Base-by-base conservation (phyloP, 1,140 invertebrate species). In the Musca vetustissima region DNA sequence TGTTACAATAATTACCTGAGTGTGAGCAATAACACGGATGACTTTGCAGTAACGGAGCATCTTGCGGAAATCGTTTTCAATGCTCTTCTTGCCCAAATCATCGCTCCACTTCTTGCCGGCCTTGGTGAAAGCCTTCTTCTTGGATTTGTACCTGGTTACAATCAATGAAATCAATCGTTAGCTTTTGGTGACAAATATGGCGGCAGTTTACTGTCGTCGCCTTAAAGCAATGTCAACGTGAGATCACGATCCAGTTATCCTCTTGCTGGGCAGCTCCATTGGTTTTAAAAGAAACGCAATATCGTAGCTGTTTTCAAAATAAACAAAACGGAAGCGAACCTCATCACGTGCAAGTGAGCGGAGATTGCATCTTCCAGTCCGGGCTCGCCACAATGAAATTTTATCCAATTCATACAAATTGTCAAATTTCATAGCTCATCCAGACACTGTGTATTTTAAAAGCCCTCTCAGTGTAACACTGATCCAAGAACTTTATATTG, bases 111-210 rank as follows among this genome's bases (percentile, higher is more conserved):
- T 99, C 87, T 98, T 98, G 79, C 93, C 92, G 67, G 94, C 90
- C 85, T 99, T 99, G 70, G 96, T 96, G 85, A 99, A 99, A 74
- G 98, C 98, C 94, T 98, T 99, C 95, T 99, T 99, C 90, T 99
- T 98, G 83, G 94, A 97, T 85, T 97, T 96, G 87, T 97, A 98
- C 98, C 98, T 99, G 74, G 28, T 61, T 61, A 47, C 43, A 65
- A 57, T 28, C 50, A 65, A 53, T 65, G 28, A 61, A 61, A 61
- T 36, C 57, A 11, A 11, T 43, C 13, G 36, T 43, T 69, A 61
- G 15, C 64, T 53, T 53, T 65, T 43, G 28, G 32, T 36, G 9
- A 24, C 32, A 47, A 53, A 22, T 57, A 17, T 21, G 21, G 11
- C 22, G 17, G 53, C 36, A 19, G 21, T 43, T 24, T 15, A 57